Conservation (phyloP, 2,113 vertebrate genomes). For the Bubo bubo region DNA sequence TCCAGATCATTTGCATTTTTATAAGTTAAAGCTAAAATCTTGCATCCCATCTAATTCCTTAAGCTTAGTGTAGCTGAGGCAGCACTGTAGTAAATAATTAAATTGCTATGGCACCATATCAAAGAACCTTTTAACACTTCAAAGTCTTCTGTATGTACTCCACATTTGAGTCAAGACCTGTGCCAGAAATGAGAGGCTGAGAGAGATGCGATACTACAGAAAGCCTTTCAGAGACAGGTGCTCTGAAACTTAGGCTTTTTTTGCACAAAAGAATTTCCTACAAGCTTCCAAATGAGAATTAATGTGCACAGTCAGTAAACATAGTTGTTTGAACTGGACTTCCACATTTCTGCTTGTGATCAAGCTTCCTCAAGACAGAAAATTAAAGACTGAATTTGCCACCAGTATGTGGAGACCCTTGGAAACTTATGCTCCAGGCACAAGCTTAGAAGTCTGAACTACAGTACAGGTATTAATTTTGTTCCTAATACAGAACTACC, state of each 20-base stretch:
- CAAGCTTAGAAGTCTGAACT: neutral
- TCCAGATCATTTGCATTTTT: slow-evolving; percentile 39
- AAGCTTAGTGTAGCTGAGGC: slow-evolving; percentile 8
- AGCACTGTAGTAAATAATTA: slow-evolving; percentile 1
- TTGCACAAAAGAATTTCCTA: neutral
- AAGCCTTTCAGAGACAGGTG: neutral
- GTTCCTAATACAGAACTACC: neutral
- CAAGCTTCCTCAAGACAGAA: neutral
- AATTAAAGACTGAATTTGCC: neutral
- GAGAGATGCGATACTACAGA: neutral
- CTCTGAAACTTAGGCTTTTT: neutral
- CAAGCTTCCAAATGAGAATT: neutral
- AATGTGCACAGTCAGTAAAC: neutral
- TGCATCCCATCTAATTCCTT: slow-evolving; percentile 11
- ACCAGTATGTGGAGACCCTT: neutral
- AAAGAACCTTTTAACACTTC: slow-evolving; percentile 1
- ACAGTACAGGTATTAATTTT: neutral
- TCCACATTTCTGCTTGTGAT: neutral
- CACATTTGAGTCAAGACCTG: neutral
- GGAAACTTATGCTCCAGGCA: neutral
- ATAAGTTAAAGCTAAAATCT: slow-evolving; percentile 21
- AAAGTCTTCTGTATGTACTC: neutral
- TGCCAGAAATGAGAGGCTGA: neutral
- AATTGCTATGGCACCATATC: neutral
- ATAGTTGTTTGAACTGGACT: neutral